Base-by-base conservation (phyloP, 2,888 invertebrate genomes). In the Embidobia sp. region DNA sequence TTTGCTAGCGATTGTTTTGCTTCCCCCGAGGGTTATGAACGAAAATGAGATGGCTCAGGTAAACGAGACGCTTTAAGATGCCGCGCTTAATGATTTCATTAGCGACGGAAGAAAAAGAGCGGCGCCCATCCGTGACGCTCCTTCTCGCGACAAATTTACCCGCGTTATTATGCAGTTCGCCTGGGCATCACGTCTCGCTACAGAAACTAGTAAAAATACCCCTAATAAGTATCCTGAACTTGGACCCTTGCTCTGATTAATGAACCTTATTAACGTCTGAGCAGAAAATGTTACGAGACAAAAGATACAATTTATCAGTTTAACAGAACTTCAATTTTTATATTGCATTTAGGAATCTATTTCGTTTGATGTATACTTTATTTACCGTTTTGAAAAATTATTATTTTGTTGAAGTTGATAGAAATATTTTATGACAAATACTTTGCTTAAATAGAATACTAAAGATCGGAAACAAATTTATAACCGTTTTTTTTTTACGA, bases 41-140 rank as follows among this genome's bases (percentile, higher is more conserved):
- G 80, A 83, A 84, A 82, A 83, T 84, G 81, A 82, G 82, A 85
- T 83, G 79, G 82, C 55, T 72, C 37, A 78, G 66, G 79, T 82
- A 80, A 82, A 83, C 80, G 82, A 80, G 81, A 74, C 72, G 70
- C 70, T 78, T 79, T 79, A 81, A 81, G 80, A 80, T 78, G 80
- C 78, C 78, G 80, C 74, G 80, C 84, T 83, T 84, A 85, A 85
- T 85, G 83, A 81, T 84, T 85, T 85, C 84, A 84, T 85, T 84
- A 85, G 80, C 51, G 81, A 79, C 46, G 31, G 44, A 48, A 40
- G 59, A 63, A 74, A 69, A 74, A 40, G n/a, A 79, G 69, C 48
- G 29, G 13, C 27, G 18, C 5, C 49, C 22, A 10, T 40, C 70
- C 35, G 37, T 16, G 49, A 26, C 26, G 33, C 51, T 57, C 33